Conservation (phyloP, 2,113 vertebrate genomes). For the Sinocyclocheilus anshuiensis region DNA sequence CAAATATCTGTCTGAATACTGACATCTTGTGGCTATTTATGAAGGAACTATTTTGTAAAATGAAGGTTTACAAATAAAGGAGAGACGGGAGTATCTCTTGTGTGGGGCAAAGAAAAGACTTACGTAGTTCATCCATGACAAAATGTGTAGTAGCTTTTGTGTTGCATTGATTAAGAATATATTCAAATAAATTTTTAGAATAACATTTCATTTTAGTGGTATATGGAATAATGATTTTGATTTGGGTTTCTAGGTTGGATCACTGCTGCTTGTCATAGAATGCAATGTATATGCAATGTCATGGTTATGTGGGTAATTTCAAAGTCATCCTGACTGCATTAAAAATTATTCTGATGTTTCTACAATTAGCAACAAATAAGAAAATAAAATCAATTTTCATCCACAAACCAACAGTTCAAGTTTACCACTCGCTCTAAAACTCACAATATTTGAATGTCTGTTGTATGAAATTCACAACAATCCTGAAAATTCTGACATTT, state of each 20-base stretch:
- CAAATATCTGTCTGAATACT: background rate
- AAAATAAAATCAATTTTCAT: background rate
- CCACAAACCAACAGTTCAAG: background rate
- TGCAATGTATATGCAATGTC: too few relatives aligned
- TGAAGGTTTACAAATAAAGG: too few relatives aligned
- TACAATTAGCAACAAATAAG: background rate
- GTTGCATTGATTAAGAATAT: background rate
- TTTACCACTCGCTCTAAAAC: background rate
- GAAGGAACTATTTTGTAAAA: too few relatives aligned
- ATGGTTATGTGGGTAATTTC: background rate
- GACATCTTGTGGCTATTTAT: background rate
- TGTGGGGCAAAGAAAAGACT: background rate
- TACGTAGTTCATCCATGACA: background rate
- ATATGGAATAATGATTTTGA: background rate
- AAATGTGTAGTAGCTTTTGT: background rate
- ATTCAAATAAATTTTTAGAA: background rate
- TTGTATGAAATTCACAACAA: background rate
- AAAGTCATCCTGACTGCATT: background rate
- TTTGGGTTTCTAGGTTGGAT: background rate
- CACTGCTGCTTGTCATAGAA: too few relatives aligned
- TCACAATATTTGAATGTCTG: background rate
- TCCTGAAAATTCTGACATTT: background rate
- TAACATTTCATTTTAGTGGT: background rate
- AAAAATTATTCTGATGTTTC: background rate
- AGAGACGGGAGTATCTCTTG: background rate